Conservation (phyloP, 30 jellyfish, hydroid and myxozoan genomes). For the Morbakka virulenta region DNA sequence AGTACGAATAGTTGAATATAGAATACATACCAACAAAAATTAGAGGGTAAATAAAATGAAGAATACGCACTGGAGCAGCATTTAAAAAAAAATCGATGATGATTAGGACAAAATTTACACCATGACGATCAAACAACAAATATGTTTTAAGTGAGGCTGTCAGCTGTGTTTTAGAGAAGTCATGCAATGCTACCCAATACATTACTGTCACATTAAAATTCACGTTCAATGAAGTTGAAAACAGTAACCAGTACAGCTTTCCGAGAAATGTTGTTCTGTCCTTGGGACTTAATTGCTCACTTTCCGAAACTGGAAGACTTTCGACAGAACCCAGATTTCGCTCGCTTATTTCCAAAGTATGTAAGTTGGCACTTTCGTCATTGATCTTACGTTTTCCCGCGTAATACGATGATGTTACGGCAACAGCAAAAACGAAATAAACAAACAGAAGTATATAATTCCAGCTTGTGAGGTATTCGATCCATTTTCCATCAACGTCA, state of each 20-base stretch:
- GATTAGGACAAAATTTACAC: not conserved
- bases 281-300: no score
- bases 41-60: not conserved
- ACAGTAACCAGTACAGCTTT: not conserved
- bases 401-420: no score
- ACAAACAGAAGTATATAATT: no score
- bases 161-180: not conserved
- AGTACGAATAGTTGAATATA: not conserved
- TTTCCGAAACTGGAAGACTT: no score
- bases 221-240: not conserved
- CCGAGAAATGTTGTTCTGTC: not conserved
- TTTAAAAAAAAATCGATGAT: not conserved
- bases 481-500: no score
- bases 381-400: no score
- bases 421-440: no score
- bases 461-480: no score
- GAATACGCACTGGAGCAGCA: not conserved
- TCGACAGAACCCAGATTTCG: no score
- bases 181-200: constrained; percentile 9
- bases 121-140: constrained; percentile 7
- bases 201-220: not conserved
- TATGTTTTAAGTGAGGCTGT: not conserved
- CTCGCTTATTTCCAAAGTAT: no score
- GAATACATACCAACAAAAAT: not conserved
- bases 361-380: no score